phyloP scores from a whole-genome alignment of 2,888 invertebrate genomes.

The Seladonia tumulorum region DNA sequence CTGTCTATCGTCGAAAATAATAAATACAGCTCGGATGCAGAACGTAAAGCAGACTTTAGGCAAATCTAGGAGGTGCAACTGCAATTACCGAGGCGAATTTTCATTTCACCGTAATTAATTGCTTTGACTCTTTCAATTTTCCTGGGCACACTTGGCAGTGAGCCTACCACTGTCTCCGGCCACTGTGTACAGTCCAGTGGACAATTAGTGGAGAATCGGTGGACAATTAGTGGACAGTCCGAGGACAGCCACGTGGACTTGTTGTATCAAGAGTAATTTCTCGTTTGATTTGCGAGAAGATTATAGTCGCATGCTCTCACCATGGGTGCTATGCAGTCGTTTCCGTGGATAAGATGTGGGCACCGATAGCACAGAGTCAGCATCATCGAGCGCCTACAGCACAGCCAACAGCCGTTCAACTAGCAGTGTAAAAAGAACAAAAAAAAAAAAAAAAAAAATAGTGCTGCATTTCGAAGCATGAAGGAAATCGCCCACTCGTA shows the following conservation, averaged over 20 bases:
- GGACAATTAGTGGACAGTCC: background rate
- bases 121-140: background rate
- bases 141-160: background rate
- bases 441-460: background rate
- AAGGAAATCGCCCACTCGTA: background rate
- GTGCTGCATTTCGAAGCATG: constrained; percentile 11
- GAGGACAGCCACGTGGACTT: background rate
- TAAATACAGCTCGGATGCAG: too few species aligned
- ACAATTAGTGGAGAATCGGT: background rate
- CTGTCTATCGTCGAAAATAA: too few species aligned
- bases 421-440: constrained; percentile 6
- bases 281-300: background rate
- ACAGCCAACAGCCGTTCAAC: constrained; percentile 3
- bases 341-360: background rate
- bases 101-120: background rate
- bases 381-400: constrained; percentile 1
- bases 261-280: background rate
- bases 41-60: too few species aligned
- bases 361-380: constrained; percentile 7
- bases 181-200: background rate
- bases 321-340: background rate
- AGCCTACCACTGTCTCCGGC: background rate
- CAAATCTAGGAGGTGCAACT: background rate
- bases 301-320: background rate
- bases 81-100: background rate